A percentile compares a stretch with the other conserved stretches of the same genome.
Conservation (phyloP, 23 tunicate genomes). For the Aplidium turbinatum region DNA sequence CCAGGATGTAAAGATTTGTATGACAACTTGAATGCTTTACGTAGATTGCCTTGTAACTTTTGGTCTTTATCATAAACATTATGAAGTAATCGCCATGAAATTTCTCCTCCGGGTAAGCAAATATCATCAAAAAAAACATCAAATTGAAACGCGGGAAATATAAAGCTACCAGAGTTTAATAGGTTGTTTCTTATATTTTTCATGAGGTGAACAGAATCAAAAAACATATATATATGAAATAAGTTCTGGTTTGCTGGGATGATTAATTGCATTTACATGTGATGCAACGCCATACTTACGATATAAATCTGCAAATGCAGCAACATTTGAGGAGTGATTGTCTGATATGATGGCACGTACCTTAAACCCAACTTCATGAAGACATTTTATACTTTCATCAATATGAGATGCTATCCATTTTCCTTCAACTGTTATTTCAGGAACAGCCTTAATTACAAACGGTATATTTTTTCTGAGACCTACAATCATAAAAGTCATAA, state of each 20-base stretch:
- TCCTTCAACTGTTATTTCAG: background rate
- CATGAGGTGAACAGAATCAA: conserved; percentile 12
- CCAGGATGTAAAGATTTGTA: conserved; percentile 17
- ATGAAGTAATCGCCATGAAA: conserved; percentile 4
- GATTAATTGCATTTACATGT: background rate
- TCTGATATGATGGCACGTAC: conserved; percentile 18
- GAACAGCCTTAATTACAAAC: conserved; percentile 12
- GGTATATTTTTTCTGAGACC: conserved; percentile 16
- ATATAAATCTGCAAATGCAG: conserved; percentile 1
- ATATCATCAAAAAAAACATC: background rate
- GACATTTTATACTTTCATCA: background rate
- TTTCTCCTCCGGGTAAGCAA: conserved; percentile 5
- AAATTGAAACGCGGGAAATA: background rate
- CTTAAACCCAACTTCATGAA: conserved; percentile 6
- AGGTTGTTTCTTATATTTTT: conserved; percentile 8
- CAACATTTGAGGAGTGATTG: conserved; percentile 12
- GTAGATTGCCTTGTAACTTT: conserved; percentile 1
- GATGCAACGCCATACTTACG: background rate
- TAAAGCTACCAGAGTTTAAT: background rate
- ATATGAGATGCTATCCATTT: background rate
- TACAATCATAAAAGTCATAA: conserved; percentile 5
- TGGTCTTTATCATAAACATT: conserved; percentile 18
- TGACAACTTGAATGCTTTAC: conserved; percentile 2
- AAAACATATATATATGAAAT: background rate
- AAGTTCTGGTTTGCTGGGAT: background rate